Conservation (phyloP, 2,888 invertebrate genomes). For the Phengaris arion region DNA sequence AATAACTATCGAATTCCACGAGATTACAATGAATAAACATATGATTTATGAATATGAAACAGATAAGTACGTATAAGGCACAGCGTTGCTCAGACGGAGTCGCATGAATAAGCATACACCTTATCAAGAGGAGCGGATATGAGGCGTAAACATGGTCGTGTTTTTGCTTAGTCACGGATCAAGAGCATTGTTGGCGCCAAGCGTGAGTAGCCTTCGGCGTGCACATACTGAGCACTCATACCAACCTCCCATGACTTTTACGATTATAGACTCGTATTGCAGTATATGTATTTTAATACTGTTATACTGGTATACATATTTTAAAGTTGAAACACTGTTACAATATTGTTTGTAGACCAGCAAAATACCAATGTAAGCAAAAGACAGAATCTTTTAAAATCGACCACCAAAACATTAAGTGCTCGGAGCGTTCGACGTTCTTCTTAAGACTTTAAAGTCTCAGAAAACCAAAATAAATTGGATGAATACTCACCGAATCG, state of each 20-base stretch:
- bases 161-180: conserved; percentile 34
- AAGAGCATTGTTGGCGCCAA: conserved; percentile 26
- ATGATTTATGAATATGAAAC: conserved; percentile 19
- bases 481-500: conserved; percentile 3
- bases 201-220: conserved; percentile 26
- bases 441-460: background rate
- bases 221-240: background rate
- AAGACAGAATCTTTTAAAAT: background rate
- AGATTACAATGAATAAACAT: conserved; percentile 27
- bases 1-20: background rate
- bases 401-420: background rate
- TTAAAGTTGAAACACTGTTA: background rate
- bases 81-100: conserved; percentile 4
- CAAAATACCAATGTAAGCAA: background rate
- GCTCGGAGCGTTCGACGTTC: background rate
- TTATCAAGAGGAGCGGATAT: conserved; percentile 27
- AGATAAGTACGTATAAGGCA: background rate
- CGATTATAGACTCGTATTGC: conserved; percentile 9
- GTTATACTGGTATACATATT: too few relatives aligned
- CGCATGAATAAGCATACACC: conserved; percentile 25
- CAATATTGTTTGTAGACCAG: background rate
- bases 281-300: too few relatives aligned
- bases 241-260: conserved; percentile 21
- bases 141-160: conserved; percentile 31
- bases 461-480: background rate